These are phyloP conservation scores for Apamea epomidion DNA, from an alignment of 2,888 invertebrate species.

Conservation along the genomic window DNA sequence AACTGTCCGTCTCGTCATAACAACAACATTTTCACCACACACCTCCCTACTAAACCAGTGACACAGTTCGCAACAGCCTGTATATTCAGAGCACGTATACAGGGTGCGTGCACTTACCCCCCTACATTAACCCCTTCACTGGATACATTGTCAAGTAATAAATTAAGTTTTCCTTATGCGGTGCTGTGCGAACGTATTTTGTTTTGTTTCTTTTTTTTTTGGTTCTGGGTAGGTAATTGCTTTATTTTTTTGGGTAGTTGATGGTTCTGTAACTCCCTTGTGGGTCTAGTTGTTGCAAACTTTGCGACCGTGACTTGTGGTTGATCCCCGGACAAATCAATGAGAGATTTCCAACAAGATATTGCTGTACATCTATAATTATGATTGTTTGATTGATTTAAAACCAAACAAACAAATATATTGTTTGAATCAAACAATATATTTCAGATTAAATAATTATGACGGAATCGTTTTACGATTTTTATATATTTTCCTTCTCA, in stretches of 20 bases:
- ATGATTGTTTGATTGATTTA: no score
- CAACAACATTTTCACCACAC: conserved; percentile 7
- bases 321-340: no score
- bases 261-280: conserved; percentile 7
- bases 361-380: neutral
- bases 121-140: conserved; percentile 59
- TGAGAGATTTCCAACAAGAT: no score
- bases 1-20: conserved; percentile 1
- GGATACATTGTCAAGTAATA: conserved; percentile 69
- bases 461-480: neutral
- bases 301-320: neutral
- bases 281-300: neutral
- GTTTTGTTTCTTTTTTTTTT: conserved; percentile 30
- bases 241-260: conserved; percentile 16
- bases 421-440: no score
- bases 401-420: no score
- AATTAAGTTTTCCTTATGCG: conserved; percentile 63
- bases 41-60: conserved; percentile 45
- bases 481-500: neutral
- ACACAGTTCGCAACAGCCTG: conserved; percentile 49
- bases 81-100: conserved; percentile 62
- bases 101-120: conserved; percentile 64
- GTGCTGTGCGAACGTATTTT: conserved; percentile 47
- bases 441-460: no score
- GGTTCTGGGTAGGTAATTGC: conserved; percentile 18